A percentile compares a stretch with the other conserved stretches of the same genome.
These are phyloP conservation scores for Rhinichthys osculus DNA, from an alignment of 2,797 vertebrate species.

Conservation along the genomic window DNA sequence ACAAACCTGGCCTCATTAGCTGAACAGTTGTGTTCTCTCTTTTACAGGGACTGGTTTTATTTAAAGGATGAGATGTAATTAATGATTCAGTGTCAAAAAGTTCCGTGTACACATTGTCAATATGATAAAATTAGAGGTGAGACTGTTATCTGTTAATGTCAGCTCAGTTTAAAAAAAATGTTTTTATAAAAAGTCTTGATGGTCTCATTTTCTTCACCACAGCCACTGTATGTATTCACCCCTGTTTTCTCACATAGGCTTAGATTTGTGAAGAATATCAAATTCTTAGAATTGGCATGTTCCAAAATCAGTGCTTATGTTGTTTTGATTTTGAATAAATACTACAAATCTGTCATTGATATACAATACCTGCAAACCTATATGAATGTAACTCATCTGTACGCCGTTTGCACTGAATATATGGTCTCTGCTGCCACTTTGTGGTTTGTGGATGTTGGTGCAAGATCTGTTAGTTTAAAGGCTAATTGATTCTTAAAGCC, in stretches of 20 bases:
- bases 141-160: background rate
- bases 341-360: background rate
- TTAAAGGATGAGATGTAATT: background rate
- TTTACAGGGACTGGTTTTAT: background rate
- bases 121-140: background rate
- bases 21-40: background rate
- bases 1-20: background rate
- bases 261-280: background rate
- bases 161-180: background rate
- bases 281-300: background rate
- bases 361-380: background rate
- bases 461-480: background rate
- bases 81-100: background rate
- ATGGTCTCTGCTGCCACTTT: background rate
- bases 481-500: background rate
- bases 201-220: background rate
- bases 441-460: background rate
- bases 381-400: background rate
- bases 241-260: background rate
- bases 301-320: background rate
- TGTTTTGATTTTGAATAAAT: background rate
- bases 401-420: background rate
- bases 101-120: background rate
- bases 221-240: background rate
- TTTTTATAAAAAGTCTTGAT: background rate